Percentiles rank a stretch among this genome's conserved stretches.
Evolutionary conservation across 2,113 vertebrate genomes (phyloP).

Genomic region (Xiphophorus hellerii): DNA sequence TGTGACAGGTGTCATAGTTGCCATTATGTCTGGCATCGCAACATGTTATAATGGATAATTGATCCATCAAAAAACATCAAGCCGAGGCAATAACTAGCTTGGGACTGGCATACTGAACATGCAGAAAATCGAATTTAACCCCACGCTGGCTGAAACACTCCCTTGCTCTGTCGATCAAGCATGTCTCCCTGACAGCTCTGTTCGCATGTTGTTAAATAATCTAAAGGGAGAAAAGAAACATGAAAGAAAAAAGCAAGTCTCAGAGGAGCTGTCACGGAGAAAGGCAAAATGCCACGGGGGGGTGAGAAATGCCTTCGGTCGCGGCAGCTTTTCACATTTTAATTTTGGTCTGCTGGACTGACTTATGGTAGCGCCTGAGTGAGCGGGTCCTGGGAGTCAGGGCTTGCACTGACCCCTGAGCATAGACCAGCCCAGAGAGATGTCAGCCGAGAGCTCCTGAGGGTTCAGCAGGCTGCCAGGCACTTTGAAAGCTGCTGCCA

Average conservation of each 20-base stretch:
- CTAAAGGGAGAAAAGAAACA: constrained; percentile 76
- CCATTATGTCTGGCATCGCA: constrained; percentile 77
- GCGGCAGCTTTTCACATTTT: constrained; percentile 86
- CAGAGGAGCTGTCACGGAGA: constrained; percentile 82
- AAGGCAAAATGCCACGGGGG: constrained; percentile 75
- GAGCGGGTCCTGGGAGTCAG: constrained; percentile 84
- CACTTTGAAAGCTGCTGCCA: constrained; percentile 90
- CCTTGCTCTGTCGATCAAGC: constrained; percentile 70
- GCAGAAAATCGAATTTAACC: constrained; percentile 86
- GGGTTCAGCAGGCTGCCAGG: constrained; percentile 88
- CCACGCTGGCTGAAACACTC: constrained; percentile 75
- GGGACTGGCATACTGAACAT: constrained; percentile 74
- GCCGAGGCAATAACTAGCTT: constrained; percentile 78
- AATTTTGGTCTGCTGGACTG: constrained; percentile 86
- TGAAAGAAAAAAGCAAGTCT: constrained; percentile 78
- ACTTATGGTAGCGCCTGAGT: constrained; percentile 85
- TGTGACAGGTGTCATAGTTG: constrained; percentile 81
- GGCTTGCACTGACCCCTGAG: constrained; percentile 84
- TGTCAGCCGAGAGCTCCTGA: constrained; percentile 86
- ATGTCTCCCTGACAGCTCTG: constrained; percentile 79
- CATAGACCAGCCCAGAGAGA: constrained; percentile 83
- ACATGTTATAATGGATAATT: constrained; percentile 83
- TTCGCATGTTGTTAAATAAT: constrained; percentile 81
- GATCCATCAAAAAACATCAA: constrained; percentile 84
- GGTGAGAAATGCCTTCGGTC: constrained; percentile 83